A percentile compares a stretch with the other conserved stretches of the same genome.
Evolutionary conservation across 2,113 vertebrate species (phyloP).

Genomic region (Pterocles orientalis): DNA sequence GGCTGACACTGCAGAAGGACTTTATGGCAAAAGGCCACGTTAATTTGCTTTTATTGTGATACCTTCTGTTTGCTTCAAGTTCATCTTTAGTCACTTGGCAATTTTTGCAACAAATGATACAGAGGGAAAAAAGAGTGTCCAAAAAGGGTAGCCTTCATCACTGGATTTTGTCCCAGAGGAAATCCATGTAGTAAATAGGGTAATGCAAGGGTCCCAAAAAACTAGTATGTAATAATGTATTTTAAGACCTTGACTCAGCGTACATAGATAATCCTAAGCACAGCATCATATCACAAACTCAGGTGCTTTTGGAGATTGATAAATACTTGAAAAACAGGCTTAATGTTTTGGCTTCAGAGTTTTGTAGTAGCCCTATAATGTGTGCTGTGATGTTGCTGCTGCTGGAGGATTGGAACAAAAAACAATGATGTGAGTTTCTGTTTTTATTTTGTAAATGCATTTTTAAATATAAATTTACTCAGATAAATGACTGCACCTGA

Average conservation of each 20-base stretch:
- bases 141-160: background rate
- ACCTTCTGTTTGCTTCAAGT: background rate
- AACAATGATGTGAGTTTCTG: background rate
- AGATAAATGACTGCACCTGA: background rate
- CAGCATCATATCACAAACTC: background rate
- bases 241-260: background rate
- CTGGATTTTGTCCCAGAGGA: background rate
- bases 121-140: background rate
- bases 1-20: background rate
- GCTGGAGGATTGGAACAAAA: background rate
- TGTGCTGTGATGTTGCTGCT: background rate
- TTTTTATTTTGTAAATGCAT: background rate
- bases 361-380: background rate
- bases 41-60: background rate
- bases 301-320: background rate
- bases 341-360: background rate
- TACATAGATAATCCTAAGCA: background rate
- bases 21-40: background rate
- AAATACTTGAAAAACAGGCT: background rate
- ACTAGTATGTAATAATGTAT: background rate
- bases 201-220: background rate
- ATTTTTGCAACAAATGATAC: background rate
- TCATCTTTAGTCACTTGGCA: background rate
- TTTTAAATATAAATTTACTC: background rate
- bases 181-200: background rate